Base-by-base conservation (phyloP, 2,113 vertebrate genomes). In the Periophthalmus modestus region DNA sequence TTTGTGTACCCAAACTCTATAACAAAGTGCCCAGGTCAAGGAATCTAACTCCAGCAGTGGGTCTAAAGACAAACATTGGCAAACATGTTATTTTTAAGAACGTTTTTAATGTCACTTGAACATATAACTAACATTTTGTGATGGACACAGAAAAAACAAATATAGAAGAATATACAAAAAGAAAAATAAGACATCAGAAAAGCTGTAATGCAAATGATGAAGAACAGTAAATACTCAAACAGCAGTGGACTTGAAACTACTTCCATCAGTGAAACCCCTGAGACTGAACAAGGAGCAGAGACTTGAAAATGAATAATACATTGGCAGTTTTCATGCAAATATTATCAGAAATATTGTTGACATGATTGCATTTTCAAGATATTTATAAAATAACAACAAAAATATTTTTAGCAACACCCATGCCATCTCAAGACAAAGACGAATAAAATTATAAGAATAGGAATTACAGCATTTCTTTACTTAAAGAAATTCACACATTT, bases 321-420 rank as follows among this genome's bases (percentile, higher is more conserved):
- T 90, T 92, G 91, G 87, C 90, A 89, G 87, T 91, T 89, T 86
- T 85, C 87, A 90, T 90, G 71, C 83, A 75, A 84, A 58, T 58
- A 5, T 58, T 28, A 2, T 24, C 68, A 83, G 72, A 81, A 57
- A 79, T 84, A 85, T 82, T 73, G 77, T 19, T 36, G 82, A 90
- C 76, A 72, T 83, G 77, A 82, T 91, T 89, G 84, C 72, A 82
- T 88, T 89, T 92, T 92, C 87, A 92, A 88, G 83, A 91, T 92
- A 93, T 93, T 92, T 92, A 93, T 89, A 94, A 90, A 89, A 82
- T 72, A 82, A 88, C 75, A 69, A 78, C 80, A 87, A 77, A 81
- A 82, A 77, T 82, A 80, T 77, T 2, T 43, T 43, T 73, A 83
- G 74, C 69, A 79, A 87, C 11, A 79, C 73, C 82, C 72, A 43